Conservation (phyloP, 1,140 invertebrate species). For the Sycophaga agraensis region DNA sequence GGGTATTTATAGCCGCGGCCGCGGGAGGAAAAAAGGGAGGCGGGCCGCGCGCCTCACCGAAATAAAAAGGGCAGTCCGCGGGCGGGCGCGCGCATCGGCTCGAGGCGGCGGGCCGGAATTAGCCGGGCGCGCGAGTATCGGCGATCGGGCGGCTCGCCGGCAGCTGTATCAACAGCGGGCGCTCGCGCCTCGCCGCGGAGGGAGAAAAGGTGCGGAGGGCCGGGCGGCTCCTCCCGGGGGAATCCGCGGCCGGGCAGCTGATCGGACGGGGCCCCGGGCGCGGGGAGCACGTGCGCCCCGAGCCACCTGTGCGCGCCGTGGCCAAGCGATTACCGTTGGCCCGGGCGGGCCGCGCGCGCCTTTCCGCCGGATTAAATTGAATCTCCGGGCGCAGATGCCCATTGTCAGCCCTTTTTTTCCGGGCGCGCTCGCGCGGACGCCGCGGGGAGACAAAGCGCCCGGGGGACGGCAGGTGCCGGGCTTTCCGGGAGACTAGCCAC, state of each 20-base stretch:
- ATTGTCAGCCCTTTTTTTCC: slow-evolving; percentile 30
- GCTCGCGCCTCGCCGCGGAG: too few relatives aligned
- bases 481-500: slow-evolving; percentile 42
- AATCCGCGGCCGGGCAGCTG: neutral
- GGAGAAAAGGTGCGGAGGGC: too few relatives aligned
- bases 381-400: slow-evolving; percentile 31
- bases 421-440: slow-evolving; percentile 41
- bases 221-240: neutral
- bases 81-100: neutral
- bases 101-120: too few relatives aligned
- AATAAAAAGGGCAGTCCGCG: too few relatives aligned
- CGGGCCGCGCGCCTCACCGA: too few relatives aligned
- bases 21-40: too few relatives aligned
- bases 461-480: too few relatives aligned
- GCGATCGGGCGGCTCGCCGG: neutral
- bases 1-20: too few relatives aligned
- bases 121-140: too few relatives aligned
- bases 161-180: slow-evolving; percentile 47
- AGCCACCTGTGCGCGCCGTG: slow-evolving; percentile 48
- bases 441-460: too few relatives aligned
- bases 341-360: slow-evolving; percentile 21
- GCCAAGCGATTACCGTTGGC: slow-evolving; percentile 46
- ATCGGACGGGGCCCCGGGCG: slow-evolving; percentile 33
- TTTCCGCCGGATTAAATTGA: slow-evolving; percentile 48
- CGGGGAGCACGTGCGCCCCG: neutral